Evolutionary conservation across 2,797 vertebrate genomes (phyloP).

Genomic region (Artibeus jamaicensis): DNA sequence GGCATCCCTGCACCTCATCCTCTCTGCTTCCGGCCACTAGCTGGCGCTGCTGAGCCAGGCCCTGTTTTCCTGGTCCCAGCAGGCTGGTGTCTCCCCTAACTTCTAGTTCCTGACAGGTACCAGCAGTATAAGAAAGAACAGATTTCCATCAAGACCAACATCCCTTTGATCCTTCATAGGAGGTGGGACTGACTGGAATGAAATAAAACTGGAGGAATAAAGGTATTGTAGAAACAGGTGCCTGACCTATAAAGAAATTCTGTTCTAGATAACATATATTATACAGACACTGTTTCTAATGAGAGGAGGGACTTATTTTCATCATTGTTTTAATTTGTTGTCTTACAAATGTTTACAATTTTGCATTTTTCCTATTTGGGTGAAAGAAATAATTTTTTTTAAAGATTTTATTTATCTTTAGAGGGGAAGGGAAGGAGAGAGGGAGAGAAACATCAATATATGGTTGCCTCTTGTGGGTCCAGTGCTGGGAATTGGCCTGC

Average conservation of each 20-base stretch:
- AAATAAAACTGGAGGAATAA: conserved; percentile 72
- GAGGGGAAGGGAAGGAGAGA: too few species aligned
- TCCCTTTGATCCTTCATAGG: conserved; percentile 25
- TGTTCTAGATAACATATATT: conserved; percentile 76
- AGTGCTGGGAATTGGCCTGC: too few species aligned
- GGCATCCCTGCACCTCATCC: background rate
- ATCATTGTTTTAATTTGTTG: conserved; percentile 84
- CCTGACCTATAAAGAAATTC: conserved; percentile 79
- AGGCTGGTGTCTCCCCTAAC: background rate
- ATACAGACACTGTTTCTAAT: conserved; percentile 79
- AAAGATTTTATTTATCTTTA: too few species aligned
- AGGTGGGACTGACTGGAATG: conserved; percentile 35
- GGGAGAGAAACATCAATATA: too few species aligned
- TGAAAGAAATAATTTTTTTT: conserved; percentile 80
- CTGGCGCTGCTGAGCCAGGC: conserved; percentile 29
- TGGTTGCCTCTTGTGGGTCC: too few species aligned
- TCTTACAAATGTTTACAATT: conserved; percentile 84
- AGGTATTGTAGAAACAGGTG: conserved; percentile 83
- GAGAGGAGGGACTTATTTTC: conserved; percentile 81
- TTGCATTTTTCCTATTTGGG: conserved; percentile 83
- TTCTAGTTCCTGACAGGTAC: background rate
- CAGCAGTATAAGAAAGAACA: background rate
- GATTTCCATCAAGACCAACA: background rate
- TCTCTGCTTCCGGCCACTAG: background rate
- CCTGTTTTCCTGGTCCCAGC: background rate